These are phyloP conservation scores for Sipunculus nudus DNA, from an alignment of 2,888 invertebrate genomes.

Conservation along the genomic window DNA sequence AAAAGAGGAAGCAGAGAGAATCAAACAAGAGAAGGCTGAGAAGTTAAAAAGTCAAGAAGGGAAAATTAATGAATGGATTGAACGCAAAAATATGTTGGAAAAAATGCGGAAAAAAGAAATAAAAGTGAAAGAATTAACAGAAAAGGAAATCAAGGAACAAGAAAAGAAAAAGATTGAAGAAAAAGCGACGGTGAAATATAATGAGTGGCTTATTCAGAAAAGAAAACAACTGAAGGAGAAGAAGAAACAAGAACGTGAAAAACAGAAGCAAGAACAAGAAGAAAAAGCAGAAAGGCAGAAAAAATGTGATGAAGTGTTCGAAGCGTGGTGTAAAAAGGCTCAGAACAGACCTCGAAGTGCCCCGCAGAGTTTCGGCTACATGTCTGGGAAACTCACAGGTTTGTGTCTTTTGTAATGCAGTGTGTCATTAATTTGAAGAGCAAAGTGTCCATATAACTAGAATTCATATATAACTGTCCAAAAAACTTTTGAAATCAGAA, in stretches of 20 bases:
- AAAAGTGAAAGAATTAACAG: conserved; percentile 24
- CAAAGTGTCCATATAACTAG: too few relatives aligned
- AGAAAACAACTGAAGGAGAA: conserved; percentile 44
- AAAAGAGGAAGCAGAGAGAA: conserved; percentile 8
- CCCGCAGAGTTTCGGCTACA: conserved; percentile 52
- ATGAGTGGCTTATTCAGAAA: conserved; percentile 41
- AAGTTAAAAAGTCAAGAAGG: conserved; percentile 45
- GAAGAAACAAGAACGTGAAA: conserved; percentile 46
- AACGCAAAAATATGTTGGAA: conserved; percentile 45
- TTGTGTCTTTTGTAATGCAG: too few relatives aligned
- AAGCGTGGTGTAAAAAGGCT: conserved; percentile 51
- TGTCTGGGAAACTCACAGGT: conserved; percentile 56
- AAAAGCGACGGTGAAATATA: conserved; percentile 39
- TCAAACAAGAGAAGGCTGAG: conserved; percentile 15
- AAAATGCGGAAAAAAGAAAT: conserved; percentile 34
- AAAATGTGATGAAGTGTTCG: conserved; percentile 48
- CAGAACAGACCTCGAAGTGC: conserved; percentile 48
- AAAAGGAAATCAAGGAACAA: conserved; percentile 32
- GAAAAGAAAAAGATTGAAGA: conserved; percentile 30
- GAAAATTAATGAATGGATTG: conserved; percentile 48
- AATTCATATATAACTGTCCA: too few relatives aligned
- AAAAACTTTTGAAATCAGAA: too few relatives aligned
- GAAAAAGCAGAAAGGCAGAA: conserved; percentile 42
- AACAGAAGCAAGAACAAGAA: conserved; percentile 45
- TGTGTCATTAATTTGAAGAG: too few relatives aligned